Evolutionary conservation across 1,140 invertebrate species (phyloP), one percentile per base, ranked within the genome.

Genomic region (Dolichoris vasculosae): DNA sequence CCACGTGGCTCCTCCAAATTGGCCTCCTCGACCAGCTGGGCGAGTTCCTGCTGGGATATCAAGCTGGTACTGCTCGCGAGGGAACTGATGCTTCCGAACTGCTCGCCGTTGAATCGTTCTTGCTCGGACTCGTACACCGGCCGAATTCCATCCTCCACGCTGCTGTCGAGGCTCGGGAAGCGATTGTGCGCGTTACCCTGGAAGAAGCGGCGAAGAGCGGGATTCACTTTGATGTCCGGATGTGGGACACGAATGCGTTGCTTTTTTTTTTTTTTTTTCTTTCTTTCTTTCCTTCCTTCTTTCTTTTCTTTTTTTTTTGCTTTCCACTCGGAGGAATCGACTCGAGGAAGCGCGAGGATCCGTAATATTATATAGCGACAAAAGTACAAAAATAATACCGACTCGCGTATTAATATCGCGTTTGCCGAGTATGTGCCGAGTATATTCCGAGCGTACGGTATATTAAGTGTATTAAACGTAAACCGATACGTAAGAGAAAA

Each of bases 1-100:
- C 90, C 87, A 4, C 90, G 87, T 55, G 93, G 90, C 75, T 95
- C 95, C 81, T 96, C 95, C 40, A 95, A 87, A 35, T 93, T 95
- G 82, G 95, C 95, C 76, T 96, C 95, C 77, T 96, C 95, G 48
- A 96, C 95, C 55, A 95, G 89, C 86, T 95, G 94, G 75, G 95
- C 95, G 35, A 96, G 88, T 90, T 95, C 95, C 93, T 95, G 95
- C 81, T 95, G 95, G 8, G 95, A 95, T 84, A 95, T 95, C 6
- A 95, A 90, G 85, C 95, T 95, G 0, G 95, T 95, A 48, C 94
- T 95, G 20, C 95, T 95, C 0, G 95, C 95, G 9, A 95, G 86
- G 4, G 95, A 95, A 8, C 94, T 95, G 85, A 95, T 95, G 87
- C 94, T 95, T 23, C 95, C 95, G 88, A 95, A 95, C 76, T 95